A percentile compares a stretch with the other conserved stretches of the same genome.
Evolutionary conservation across 2,797 vertebrate species (phyloP).

Genomic region (Leuciscus waleckii): DNA sequence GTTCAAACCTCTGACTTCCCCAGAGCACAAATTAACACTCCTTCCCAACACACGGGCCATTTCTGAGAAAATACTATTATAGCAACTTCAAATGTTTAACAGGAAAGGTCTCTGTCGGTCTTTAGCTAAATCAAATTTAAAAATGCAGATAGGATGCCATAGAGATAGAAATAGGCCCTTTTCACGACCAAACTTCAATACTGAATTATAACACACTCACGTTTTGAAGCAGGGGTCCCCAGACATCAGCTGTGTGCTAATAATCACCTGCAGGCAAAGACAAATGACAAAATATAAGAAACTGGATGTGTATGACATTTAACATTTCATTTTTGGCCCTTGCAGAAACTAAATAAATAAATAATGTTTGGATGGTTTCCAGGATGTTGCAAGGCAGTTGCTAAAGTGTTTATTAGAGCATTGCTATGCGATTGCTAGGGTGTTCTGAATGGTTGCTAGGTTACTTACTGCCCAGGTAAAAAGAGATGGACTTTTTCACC

Average conservation of each 20-base stretch:
- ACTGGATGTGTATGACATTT: not conserved
- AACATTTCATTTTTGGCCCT: not conserved
- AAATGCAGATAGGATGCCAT: not conserved
- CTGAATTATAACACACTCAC: constrained; percentile 77
- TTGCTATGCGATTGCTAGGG: too few relatives aligned
- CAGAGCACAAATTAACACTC: constrained; percentile 23
- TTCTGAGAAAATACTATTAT: constrained; percentile 33
- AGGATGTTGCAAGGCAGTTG: too few relatives aligned
- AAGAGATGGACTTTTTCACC: not conserved
- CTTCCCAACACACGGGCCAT: not conserved
- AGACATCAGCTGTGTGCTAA: constrained; percentile 96
- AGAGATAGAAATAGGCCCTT: not conserved
- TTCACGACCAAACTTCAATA: not conserved
- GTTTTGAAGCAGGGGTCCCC: constrained; percentile 98
- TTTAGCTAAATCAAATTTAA: not conserved
- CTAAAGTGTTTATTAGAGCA: too few relatives aligned
- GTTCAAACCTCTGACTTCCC: constrained; percentile 27
- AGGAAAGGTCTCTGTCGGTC: constrained; percentile 2
- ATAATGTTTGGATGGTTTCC: too few relatives aligned
- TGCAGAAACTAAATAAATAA: not conserved
- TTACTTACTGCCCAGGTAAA: not conserved
- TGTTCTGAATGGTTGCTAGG: too few relatives aligned
- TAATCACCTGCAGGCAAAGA: constrained; percentile 83
- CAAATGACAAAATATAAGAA: constrained; percentile 28
- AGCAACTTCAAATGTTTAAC: constrained; percentile 5